A percentile compares a stretch with the other conserved stretches of the same genome.
Evolutionary conservation across 1,140 invertebrate genomes (phyloP).

Genomic region (Camponotus vicinus): DNA sequence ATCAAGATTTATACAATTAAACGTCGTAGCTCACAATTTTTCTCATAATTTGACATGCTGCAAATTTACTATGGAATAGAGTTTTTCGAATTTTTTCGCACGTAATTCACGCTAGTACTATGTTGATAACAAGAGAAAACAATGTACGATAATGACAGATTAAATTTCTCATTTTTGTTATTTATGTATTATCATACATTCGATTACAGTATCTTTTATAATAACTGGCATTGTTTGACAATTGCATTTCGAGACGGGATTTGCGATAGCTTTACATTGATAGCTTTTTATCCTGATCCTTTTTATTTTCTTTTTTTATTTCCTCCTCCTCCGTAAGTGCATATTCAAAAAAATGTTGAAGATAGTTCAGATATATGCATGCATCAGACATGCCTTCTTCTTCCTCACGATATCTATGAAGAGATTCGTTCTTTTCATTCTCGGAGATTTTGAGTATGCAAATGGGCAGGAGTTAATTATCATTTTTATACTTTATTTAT

Average conservation of each 20-base stretch:
- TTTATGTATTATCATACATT: neutral
- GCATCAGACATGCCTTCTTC: no score
- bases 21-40: slow-evolving; percentile 82
- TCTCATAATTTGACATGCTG: slow-evolving; percentile 74
- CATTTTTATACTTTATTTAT: no score
- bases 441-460: no score
- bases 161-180: neutral
- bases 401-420: no score
- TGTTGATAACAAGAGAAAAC: neutral
- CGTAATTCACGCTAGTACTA: neutral
- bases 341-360: neutral
- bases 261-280: no score
- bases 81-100: slow-evolving; percentile 23
- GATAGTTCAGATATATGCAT: no score
- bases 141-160: neutral
- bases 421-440: no score
- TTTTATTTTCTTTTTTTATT: neutral
- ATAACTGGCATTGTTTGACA: no score
- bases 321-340: neutral
- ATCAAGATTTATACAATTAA: slow-evolving; percentile 86
- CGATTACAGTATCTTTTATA: no score
- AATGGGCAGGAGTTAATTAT: no score
- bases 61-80: slow-evolving; percentile 72
- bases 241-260: no score
- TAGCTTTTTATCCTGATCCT: no score